A percentile compares a stretch with the other conserved stretches of the same genome.
Conservation (phyloP, 37 sponge, comb jelly and placozoan genomes). For the Chondrosia reniformis region DNA sequence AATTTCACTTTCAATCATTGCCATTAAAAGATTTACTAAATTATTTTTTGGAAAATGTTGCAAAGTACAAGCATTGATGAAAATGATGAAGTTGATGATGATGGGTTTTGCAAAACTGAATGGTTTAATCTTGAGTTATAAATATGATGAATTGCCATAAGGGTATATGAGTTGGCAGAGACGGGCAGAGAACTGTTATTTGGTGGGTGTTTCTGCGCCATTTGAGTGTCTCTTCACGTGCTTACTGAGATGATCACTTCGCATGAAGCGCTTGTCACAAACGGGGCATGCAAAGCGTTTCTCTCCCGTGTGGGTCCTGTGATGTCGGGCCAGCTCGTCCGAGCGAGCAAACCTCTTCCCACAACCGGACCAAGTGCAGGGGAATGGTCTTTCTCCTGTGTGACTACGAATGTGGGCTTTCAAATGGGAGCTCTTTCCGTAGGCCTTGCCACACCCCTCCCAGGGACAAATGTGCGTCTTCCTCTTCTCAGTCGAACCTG, state of each 20-base stretch:
- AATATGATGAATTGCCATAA: no score
- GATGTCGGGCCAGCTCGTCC: conserved; percentile 96
- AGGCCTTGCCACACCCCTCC: conserved; percentile 87
- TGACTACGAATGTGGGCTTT: conserved; percentile 98
- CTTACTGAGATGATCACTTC: conserved; percentile 96
- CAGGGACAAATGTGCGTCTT: conserved; percentile 89
- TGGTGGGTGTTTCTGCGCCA: conserved; percentile 24
- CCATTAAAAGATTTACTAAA: no score
- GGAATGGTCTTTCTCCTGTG: conserved; percentile 97
- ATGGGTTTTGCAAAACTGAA: no score
- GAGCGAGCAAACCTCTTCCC: conserved; percentile 97
- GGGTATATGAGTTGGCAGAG: neutral
- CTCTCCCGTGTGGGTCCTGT: conserved; percentile 98
- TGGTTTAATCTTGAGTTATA: no score
- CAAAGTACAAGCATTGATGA: no score
- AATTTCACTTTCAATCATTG: no score
- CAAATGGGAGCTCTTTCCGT: conserved; percentile 96
- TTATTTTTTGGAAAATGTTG: no score
- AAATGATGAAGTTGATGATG: neutral
- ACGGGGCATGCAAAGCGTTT: conserved; percentile 95
- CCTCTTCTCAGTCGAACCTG: conserved; percentile 25
- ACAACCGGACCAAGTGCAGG: conserved; percentile 93
- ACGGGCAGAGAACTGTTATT: neutral
- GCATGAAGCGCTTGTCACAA: conserved; percentile 97
- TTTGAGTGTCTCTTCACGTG: conserved; percentile 91